Evolutionary conservation across 2,113 vertebrate species (phyloP), one percentile per base, ranked within the genome.

Genomic region (Tenrec ecaudatus): DNA sequence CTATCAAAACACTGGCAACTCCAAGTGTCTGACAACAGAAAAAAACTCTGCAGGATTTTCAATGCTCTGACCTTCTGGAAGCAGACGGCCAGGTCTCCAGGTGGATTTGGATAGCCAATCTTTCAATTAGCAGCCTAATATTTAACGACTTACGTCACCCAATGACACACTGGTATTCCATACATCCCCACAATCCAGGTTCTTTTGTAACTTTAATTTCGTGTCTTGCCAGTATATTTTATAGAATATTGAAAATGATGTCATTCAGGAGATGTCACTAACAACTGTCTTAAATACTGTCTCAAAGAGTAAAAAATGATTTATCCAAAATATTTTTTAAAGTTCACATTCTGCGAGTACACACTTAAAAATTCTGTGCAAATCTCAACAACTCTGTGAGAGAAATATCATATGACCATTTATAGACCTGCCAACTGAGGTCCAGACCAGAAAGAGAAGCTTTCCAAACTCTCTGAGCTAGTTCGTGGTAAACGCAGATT

Each of bases 341-440:
- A 77, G 23, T 81, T 88, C 73, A 82, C 10, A 40, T 78, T 66
- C 68, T 20, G 9, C 84, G 10, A n/a, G 0, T n/a, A 19, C 38
- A 29, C 62, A 78, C 33, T 69, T 94, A 89, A 91, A 85, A 79
- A 40, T 76, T 38, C 60, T 58, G 2, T 69, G 43, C 38, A 75
- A 31, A 23, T 4, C 4, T 73, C 6, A 36, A 40, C 2, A 57
- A 40, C 23, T 66, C 17, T 16, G 40, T 47, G 33, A 43, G 64
- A 3, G 58, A 57, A 33, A 38, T 9, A 88, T 17, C 27, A 80
- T 88, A 36, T 33, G 11, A 19, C 38, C 22, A 89, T 82, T 93
- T 82, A 58, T 6, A 47, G 40, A 87, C 40, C 15, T 82, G 62
- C 25, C 89, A 88, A 92, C 40, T 92, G 62, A 92, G 7, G 8